A percentile compares a stretch with the other conserved stretches of the same genome.
Evolutionary conservation across 2,113 vertebrate genomes (phyloP).

Genomic region (Trochalopteron elliotii): DNA sequence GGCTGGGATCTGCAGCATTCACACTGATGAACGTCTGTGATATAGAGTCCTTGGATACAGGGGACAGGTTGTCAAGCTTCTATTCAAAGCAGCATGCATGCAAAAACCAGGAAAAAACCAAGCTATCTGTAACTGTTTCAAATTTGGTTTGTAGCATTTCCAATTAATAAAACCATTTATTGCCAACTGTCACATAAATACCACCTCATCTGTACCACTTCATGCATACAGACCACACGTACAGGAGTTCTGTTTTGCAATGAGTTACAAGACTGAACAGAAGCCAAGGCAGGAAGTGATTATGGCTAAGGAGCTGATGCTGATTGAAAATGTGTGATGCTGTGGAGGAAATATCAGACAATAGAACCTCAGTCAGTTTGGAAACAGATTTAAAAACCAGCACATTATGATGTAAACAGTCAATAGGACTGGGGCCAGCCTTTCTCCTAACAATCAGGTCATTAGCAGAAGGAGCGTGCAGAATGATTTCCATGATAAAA

Average conservation of each 20-base stretch:
- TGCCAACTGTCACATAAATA: background rate
- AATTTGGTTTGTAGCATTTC: background rate
- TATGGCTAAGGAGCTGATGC: background rate
- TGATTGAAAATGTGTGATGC: conserved; percentile 14
- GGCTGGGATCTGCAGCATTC: background rate
- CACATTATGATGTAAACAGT: conserved; percentile 9
- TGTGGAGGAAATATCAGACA: conserved; percentile 24
- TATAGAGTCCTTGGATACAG: background rate
- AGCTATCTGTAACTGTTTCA: background rate
- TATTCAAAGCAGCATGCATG: background rate
- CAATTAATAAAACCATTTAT: background rate
- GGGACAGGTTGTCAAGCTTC: background rate
- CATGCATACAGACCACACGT: background rate
- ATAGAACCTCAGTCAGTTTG: background rate
- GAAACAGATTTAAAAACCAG: background rate
- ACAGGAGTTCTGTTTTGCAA: background rate
- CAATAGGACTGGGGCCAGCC: background rate
- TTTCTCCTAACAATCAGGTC: background rate
- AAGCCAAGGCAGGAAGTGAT: conserved; percentile 46
- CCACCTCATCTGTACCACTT: background rate
- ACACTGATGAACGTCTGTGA: background rate
- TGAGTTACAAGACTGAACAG: background rate
- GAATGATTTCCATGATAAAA: background rate
- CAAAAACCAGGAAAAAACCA: background rate
- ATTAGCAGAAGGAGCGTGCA: background rate